These are phyloP conservation scores for Corythaeola cristata DNA, from an alignment of 2,113 vertebrate species.

Conservation along the genomic window DNA sequence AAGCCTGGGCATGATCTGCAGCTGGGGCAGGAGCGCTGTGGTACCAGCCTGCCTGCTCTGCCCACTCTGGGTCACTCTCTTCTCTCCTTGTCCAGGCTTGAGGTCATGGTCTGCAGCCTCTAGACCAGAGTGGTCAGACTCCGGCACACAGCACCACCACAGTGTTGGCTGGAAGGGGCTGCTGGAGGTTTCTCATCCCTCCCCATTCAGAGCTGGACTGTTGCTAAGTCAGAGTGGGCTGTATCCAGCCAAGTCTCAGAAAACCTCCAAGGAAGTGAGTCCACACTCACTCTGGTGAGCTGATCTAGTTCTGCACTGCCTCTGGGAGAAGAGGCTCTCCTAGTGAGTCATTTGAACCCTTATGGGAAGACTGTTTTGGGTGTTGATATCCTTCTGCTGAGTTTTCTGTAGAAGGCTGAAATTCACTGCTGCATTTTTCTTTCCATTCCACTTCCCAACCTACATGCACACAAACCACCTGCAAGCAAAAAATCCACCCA, in stretches of 20 bases:
- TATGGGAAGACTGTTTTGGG: not conserved
- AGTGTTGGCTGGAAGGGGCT: not conserved
- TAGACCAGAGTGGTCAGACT: not conserved
- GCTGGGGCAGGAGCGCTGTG: not conserved
- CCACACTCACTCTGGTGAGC: not conserved
- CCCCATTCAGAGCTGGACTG: fast-evolving
- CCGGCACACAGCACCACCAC: not conserved
- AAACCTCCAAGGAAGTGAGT: not conserved
- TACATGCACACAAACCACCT: not conserved
- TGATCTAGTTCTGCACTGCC: not conserved
- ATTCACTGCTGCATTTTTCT: not conserved
- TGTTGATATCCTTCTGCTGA: not conserved
- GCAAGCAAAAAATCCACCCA: not conserved
- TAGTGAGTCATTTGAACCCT: not conserved
- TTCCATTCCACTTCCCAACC: not conserved
- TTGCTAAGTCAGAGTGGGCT: not conserved
- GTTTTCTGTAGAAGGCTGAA: not conserved
- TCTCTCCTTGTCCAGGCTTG: not conserved
- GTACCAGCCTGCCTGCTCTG: not conserved
- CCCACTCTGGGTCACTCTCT: not conserved
- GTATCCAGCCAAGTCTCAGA: not conserved
- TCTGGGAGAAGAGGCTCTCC: not conserved
- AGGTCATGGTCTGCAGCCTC: not conserved
- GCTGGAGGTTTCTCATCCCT: not conserved
- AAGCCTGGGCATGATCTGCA: not conserved